A percentile compares a stretch with the other conserved stretches of the same genome.
Conservation (phyloP, 92 coral and sea anemone genomes). For the Nematostella vectensis region DNA sequence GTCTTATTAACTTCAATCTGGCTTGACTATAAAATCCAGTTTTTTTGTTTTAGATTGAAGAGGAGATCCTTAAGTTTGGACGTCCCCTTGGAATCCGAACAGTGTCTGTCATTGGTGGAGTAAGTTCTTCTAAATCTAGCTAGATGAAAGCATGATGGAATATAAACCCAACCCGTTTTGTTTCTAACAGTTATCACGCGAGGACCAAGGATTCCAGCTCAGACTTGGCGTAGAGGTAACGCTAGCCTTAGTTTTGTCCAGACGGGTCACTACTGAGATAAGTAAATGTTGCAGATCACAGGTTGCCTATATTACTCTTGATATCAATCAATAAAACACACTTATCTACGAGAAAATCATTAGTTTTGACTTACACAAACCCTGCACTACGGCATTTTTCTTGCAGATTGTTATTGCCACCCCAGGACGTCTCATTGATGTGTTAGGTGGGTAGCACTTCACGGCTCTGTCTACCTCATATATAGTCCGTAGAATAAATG, state of each 20-base stretch:
- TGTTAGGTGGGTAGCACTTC: constrained; percentile 72
- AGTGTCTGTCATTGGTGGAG: constrained; percentile 98
- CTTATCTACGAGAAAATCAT: too few species aligned
- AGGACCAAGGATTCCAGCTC: constrained; percentile 96
- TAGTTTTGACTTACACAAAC: too few species aligned
- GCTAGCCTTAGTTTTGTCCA: too few species aligned
- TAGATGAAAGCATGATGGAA: too few species aligned
- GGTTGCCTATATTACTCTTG: too few species aligned
- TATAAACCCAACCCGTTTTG: not conserved
- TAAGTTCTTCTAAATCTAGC: constrained; percentile 40
- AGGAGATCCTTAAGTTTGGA: constrained; percentile 71
- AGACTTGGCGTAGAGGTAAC: constrained; percentile 94
- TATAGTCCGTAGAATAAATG: too few species aligned
- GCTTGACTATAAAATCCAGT: not conserved
- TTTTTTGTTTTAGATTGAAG: constrained; percentile 65
- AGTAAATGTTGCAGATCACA: too few species aligned
- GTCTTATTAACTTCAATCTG: not conserved
- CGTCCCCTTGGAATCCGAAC: constrained; percentile 90
- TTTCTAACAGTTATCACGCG: constrained; percentile 74
- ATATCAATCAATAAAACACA: too few species aligned
- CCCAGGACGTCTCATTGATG: constrained; percentile 98
- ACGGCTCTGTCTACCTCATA: too few species aligned
- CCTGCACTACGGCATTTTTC: not conserved
- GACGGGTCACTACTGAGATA: too few species aligned
- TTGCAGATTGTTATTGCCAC: constrained; percentile 92